Base-by-base conservation (phyloP, 2,113 vertebrate genomes). In the Hyperopisus bebe region DNA sequence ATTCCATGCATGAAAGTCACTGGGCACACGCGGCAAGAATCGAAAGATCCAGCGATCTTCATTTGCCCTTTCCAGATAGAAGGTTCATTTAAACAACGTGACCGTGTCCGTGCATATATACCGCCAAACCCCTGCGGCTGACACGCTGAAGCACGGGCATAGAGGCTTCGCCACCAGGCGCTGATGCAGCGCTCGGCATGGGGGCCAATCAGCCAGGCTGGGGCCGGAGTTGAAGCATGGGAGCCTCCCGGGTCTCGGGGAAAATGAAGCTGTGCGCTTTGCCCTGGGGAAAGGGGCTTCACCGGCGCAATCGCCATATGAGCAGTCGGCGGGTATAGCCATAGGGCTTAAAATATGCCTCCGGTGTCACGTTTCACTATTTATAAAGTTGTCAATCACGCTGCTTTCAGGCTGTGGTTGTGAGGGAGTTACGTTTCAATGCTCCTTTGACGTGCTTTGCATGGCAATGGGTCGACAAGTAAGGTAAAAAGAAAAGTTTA, bases 291-390 rank as follows among this genome's bases (percentile, higher is more conserved):
- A 11, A 70, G n/a, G 27, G 10, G 74, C 74, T 80, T 39, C 17
- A 15, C 74, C 31, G 31, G 31, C 74, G 74, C 35, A 80, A 42
- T 39, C 74, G 35, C 13, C 35, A 15, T 80, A n/a, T 70, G n/a
- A 70, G 62, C 62, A 70, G 62, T 27, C 35, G 15, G 74, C 35
- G 17, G 35, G 11, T 10, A 55, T 15, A 55, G 15, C 48, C 84
- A 15, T 50, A 87, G 27, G 48, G 35, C 47, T 35, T 13, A 27
- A 87, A 86, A 87, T 53, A 53, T 53, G 47, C 50, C 85, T 39
- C 48, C 27, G 85, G 44, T 87, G 47, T 87, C 31, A 13, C 85
- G 24, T 87, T 87, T 87, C 85, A 50, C 85, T 87, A 87, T 87
- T 87, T 87, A 53, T 87, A 87, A 53, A 50, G 27, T 44, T 39